phyloP scores from a whole-genome alignment of 2,888 invertebrate genomes.

The Leuctra nigra region DNA sequence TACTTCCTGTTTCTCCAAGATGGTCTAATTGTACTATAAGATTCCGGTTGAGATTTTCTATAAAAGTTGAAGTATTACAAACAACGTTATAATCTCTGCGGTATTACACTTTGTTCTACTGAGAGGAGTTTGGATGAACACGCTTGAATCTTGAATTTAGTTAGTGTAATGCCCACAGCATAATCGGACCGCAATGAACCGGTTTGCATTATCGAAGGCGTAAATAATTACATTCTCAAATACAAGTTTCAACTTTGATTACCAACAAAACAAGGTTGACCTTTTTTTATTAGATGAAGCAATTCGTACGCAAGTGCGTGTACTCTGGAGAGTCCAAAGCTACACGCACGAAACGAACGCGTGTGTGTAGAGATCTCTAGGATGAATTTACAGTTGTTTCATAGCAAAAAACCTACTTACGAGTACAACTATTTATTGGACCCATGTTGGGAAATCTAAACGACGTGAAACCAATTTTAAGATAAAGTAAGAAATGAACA shows the following conservation, averaged over 20 bases:
- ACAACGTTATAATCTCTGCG: too few species aligned
- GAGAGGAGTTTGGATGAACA: too few species aligned
- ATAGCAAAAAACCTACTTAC: not conserved
- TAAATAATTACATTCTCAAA: slow-evolving; percentile 7
- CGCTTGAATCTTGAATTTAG: too few species aligned
- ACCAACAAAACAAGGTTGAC: slow-evolving; percentile 19
- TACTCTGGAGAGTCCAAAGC: not conserved
- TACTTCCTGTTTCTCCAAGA: too few species aligned
- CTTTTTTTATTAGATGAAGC: not conserved
- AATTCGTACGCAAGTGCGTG: slow-evolving; percentile 13
- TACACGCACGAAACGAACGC: slow-evolving; percentile 1
- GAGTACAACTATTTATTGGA: slow-evolving; percentile 2
- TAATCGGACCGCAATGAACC: slow-evolving; percentile 9
- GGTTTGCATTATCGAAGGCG: slow-evolving; percentile 17
- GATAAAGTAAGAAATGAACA: not conserved
- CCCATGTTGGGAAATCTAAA: slow-evolving; percentile 4
- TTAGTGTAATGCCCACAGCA: too few species aligned
- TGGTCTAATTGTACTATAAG: too few species aligned
- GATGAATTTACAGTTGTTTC: slow-evolving; percentile 3
- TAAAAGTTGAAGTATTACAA: too few species aligned
- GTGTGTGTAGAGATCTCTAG: not conserved
- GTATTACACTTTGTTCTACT: too few species aligned
- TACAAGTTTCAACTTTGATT: slow-evolving; percentile 14
- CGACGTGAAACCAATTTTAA: slow-evolving; percentile 9
- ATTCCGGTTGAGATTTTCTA: too few species aligned